These are phyloP conservation scores for Macrotrachela quadricornifera DNA, from an alignment of 1,140 invertebrate species.

Conservation along the genomic window DNA sequence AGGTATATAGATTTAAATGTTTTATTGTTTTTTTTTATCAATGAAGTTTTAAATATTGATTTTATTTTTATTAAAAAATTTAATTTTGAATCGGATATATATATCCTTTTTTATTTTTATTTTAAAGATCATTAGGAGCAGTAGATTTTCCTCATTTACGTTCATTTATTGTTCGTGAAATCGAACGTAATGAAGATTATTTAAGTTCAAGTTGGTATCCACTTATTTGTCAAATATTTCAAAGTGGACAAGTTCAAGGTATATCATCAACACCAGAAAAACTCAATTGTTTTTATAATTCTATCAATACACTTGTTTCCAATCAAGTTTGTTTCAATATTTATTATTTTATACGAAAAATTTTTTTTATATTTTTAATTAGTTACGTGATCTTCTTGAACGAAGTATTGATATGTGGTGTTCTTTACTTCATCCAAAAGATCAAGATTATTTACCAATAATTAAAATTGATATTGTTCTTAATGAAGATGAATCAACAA, in stretches of 20 bases:
- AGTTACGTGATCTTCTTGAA: slow-evolving; percentile 23
- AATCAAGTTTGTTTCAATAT: slow-evolving; percentile 22
- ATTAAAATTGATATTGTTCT: slow-evolving; percentile 28
- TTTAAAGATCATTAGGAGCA: background rate
- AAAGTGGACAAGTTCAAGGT: too few species aligned
- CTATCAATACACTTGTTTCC: slow-evolving; percentile 24
- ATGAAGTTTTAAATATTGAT: too few species aligned
- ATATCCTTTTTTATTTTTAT: too few species aligned
- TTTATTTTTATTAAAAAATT: too few species aligned
- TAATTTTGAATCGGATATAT: too few species aligned
- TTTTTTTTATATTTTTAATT: background rate
- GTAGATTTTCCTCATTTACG: slow-evolving; percentile 3
- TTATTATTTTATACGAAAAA: background rate
- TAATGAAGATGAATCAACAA: slow-evolving; percentile 20
- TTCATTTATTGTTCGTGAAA: slow-evolving; percentile 4
- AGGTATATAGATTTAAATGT: background rate
- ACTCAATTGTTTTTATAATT: slow-evolving; percentile 24
- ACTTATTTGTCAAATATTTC: slow-evolving; percentile 5
- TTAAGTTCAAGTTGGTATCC: slow-evolving; percentile 22
- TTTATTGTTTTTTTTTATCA: too few species aligned
- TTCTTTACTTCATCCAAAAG: slow-evolving; percentile 21
- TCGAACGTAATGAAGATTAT: background rate
- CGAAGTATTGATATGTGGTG: slow-evolving; percentile 24
- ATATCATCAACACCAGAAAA: slow-evolving; percentile 14
- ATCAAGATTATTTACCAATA: slow-evolving; percentile 21